Evolutionary conservation across 2,113 vertebrate species (phyloP), one percentile per base, ranked within the genome.

Genomic region (Silurus asotus): DNA sequence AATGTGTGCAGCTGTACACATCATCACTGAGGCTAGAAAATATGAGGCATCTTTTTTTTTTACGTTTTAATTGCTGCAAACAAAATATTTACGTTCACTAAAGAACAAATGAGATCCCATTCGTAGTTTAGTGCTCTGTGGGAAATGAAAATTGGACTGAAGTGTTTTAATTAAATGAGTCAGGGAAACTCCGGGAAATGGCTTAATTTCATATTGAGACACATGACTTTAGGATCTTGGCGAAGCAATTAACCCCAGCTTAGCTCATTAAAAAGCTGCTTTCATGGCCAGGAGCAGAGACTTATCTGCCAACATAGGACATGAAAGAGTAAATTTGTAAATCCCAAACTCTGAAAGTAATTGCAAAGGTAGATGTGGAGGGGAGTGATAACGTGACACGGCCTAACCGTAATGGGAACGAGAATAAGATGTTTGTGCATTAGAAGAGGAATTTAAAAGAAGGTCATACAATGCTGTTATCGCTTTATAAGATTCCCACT

Each of bases 281-380:
- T 96, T 95, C 93, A 94, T 93, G 91, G 93, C 93, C 91, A 89
- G 91, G 88, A 93, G 93, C 93, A 88, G 90, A 86, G 91, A 92
- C 93, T 95, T 93, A 93, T 95, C 93, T 85, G 89, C 91, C 91
- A 92, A 94, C 93, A 93, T 88, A 82, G 90, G 91, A 94, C 94
- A 93, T 96, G 94, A 95, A 96, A 96, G 95, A 87, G 14, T 89
- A 93, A 92, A 95, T 94, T 94, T 94, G 93, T 95, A 92, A 93
- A 90, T 92, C 93, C 90, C 84, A 93, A 94, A 96, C 96, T 96
- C 96, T 96, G 89, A 95, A 96, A 95, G 96, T 98, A 97, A 98
- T 98, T 97, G 96, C 96, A 96, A 94, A 94, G 94, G 93, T 94
- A 93, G 91, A 93, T 93, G 92, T 87, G 90, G 85, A 94, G 92